A percentile compares a stretch with the other conserved stretches of the same genome.
Evolutionary conservation across 2,888 invertebrate genomes (phyloP).

Genomic region (Micoletzkya japonica): DNA sequence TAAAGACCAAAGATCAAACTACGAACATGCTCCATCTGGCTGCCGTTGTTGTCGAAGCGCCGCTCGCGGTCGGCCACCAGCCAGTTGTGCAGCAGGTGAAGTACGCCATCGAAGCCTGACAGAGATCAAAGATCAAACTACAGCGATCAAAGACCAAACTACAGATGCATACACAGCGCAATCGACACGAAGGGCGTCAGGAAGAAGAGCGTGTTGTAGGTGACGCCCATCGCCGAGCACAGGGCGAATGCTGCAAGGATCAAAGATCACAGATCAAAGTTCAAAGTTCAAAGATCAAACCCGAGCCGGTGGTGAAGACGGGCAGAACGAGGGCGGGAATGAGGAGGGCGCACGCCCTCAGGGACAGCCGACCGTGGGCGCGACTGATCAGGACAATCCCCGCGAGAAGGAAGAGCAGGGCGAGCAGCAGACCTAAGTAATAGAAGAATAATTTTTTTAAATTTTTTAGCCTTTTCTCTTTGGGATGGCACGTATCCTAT

Average conservation of each 20-base stretch:
- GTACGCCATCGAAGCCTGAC: constrained; percentile 25
- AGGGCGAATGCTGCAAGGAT: constrained; percentile 12
- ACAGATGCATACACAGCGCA: constrained; percentile 31
- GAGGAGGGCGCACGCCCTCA: neutral
- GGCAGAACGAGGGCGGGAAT: constrained; percentile 32
- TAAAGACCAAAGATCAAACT: neutral
- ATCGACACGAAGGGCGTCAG: constrained; percentile 40
- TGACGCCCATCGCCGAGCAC: neutral
- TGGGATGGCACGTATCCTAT: neutral
- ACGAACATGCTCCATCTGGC: neutral
- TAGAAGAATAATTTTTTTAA: neutral
- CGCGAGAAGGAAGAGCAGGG: neutral
- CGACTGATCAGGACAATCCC: no score
- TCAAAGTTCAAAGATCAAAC: neutral
- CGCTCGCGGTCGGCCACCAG: constrained; percentile 9
- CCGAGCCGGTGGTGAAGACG: constrained; percentile 1
- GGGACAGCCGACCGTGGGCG: constrained; percentile 4
- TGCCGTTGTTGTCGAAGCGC: constrained; percentile 12
- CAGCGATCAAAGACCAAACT: neutral
- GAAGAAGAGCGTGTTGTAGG: constrained; percentile 36
- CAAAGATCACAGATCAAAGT: neutral
- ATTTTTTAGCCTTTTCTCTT: neutral
- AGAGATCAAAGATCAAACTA: neutral
- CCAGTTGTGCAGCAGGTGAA: constrained; percentile 22
- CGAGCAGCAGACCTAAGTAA: constrained; percentile 1